Percentiles rank a stretch among this genome's conserved stretches.
phyloP scores from a whole-genome alignment of 2,888 invertebrate genomes.

The Cetonia aurata region DNA sequence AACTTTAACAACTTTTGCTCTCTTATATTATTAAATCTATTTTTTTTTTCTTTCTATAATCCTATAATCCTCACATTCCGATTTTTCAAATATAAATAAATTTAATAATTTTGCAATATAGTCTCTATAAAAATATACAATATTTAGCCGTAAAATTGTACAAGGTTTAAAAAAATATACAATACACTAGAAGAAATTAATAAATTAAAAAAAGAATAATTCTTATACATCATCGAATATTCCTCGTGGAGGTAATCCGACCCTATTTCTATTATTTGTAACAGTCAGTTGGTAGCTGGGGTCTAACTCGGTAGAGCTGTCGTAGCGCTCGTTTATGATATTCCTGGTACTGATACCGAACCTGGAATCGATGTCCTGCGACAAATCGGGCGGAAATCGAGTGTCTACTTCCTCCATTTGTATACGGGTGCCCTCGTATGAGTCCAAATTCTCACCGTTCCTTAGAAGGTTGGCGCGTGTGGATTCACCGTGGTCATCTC shows the following conservation, averaged over 20 bases:
- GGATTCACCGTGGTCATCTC: conserved; percentile 75
- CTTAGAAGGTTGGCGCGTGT: conserved; percentile 83
- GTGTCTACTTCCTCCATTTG: conserved; percentile 62
- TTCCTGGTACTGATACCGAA: conserved; percentile 76
- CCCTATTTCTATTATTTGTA: conserved; percentile 57
- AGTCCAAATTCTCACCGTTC: conserved; percentile 81
- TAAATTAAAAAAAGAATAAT: too few species aligned
- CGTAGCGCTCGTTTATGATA: conserved; percentile 63
- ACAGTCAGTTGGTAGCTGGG: conserved; percentile 62
- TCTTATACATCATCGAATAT: conserved; percentile 85
- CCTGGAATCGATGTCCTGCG: conserved; percentile 72
- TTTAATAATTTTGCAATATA: too few species aligned
- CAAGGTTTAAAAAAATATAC: too few species aligned
- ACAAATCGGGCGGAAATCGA: conserved; percentile 61
- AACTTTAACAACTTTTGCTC: too few species aligned
- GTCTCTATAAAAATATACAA: too few species aligned
- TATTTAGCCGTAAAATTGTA: too few species aligned
- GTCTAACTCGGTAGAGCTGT: conserved; percentile 61
- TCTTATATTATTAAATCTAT: too few species aligned
- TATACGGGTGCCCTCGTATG: conserved; percentile 71
- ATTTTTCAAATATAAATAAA: too few species aligned
- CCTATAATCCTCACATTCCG: too few species aligned
- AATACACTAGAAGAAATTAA: too few species aligned
- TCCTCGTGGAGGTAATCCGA: conserved; percentile 79
- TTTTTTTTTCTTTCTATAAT: too few species aligned